These are phyloP conservation scores for Procambarus virginalis DNA, from an alignment of 1,140 invertebrate genomes.

Conservation along the genomic window DNA sequence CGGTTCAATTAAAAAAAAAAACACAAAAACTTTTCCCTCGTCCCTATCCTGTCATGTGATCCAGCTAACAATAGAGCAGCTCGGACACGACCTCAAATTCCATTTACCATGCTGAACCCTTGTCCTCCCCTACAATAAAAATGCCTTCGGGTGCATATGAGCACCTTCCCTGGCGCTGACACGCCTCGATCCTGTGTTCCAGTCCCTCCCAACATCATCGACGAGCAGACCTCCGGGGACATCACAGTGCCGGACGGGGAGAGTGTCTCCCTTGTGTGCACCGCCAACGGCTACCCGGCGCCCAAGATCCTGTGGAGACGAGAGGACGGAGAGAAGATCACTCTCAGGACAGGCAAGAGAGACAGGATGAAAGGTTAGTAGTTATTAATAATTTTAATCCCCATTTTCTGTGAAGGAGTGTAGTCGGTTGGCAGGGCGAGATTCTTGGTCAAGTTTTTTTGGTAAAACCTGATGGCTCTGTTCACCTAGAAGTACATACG, in stretches of 20 bases:
- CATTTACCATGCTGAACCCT: too few relatives aligned
- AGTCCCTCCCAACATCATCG: constrained; percentile 74
- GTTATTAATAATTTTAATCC: not conserved
- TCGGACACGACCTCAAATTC: too few relatives aligned
- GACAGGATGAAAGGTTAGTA: constrained; percentile 41
- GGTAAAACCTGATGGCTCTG: too few relatives aligned
- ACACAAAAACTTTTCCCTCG: too few relatives aligned
- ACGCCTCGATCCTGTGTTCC: not conserved
- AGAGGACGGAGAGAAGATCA: constrained; percentile 58
- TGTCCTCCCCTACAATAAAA: not conserved
- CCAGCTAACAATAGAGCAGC: too few relatives aligned
- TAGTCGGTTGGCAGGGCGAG: too few relatives aligned
- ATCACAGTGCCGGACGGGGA: constrained; percentile 81
- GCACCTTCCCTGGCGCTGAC: not conserved
- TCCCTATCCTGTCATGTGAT: too few relatives aligned
- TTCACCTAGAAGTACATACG: too few relatives aligned
- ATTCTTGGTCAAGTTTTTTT: too few relatives aligned
- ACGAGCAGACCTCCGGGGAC: constrained; percentile 72
- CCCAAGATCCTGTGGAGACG: constrained; percentile 69
- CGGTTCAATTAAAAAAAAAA: too few relatives aligned
- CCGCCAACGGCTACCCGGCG: constrained; percentile 81
- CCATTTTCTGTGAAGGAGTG: too few relatives aligned
- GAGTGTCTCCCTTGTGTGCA: constrained; percentile 86
- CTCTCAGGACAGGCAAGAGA: constrained; percentile 11
- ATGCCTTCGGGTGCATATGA: not conserved